Evolutionary conservation across 2,888 invertebrate genomes (phyloP).

Genomic region (Tethea ocularis): DNA sequence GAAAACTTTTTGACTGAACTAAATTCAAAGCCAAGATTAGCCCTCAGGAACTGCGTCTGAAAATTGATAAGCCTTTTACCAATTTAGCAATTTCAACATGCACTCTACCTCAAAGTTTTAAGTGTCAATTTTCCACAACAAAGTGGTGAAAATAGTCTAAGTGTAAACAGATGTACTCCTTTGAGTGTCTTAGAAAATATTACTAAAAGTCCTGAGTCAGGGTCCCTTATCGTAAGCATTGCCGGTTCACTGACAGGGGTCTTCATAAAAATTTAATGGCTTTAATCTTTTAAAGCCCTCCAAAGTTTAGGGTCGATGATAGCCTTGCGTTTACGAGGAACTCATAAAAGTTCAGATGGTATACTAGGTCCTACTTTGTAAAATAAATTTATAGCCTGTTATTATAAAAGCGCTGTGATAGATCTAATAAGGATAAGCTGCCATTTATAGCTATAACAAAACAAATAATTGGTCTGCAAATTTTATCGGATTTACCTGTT

Average conservation of each 20-base stretch:
- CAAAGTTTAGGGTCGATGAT: slow-evolving; percentile 65
- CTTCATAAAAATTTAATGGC: slow-evolving; percentile 74
- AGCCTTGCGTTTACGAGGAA: slow-evolving; percentile 61
- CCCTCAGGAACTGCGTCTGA: not conserved
- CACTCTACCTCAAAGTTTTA: not conserved
- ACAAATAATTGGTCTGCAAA: not conserved
- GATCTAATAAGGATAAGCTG: not conserved
- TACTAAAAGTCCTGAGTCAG: slow-evolving; percentile 52
- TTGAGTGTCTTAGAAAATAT: slow-evolving; percentile 37
- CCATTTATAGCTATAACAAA: not conserved
- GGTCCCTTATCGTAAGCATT: slow-evolving; percentile 54
- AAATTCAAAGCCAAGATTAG: not conserved
- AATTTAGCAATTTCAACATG: slow-evolving; percentile 14
- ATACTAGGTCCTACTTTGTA: slow-evolving; percentile 51
- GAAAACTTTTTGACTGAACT: not conserved
- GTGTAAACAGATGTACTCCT: slow-evolving; percentile 31
- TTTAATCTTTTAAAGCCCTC: slow-evolving; percentile 73
- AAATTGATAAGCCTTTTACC: slow-evolving; percentile 9
- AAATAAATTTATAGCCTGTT: slow-evolving; percentile 37
- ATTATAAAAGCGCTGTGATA: slow-evolving; percentile 12
- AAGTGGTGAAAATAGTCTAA: slow-evolving; percentile 12
- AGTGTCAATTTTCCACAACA: not conserved
- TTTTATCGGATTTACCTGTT: not conserved
- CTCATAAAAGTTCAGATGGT: slow-evolving; percentile 58
- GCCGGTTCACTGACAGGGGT: slow-evolving; percentile 66